Conservation (phyloP, 2,888 invertebrate species). For the Pycnomerus fuliginosus region DNA sequence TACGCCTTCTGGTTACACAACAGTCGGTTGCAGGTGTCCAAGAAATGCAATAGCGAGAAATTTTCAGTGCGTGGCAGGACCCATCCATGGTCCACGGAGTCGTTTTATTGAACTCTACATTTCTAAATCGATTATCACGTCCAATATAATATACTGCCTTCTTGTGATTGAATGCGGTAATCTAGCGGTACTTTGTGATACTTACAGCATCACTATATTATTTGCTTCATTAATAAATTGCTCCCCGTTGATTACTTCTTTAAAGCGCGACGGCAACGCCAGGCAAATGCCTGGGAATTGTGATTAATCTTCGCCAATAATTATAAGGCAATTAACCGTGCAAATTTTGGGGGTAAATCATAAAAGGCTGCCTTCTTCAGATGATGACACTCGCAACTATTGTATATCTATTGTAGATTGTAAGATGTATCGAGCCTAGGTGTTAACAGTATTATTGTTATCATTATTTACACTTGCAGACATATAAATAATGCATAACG, state of each 20-base stretch:
- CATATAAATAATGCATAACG: no score
- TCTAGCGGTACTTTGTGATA: slow-evolving; percentile 28
- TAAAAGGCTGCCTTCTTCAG: no score
- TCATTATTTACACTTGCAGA: no score
- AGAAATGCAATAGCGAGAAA: no score
- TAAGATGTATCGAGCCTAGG: no score
- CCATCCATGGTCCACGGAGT: slow-evolving; percentile 8
- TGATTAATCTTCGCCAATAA: no score
- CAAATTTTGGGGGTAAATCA: no score
- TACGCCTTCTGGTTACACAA: no score
- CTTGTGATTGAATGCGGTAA: slow-evolving; percentile 27
- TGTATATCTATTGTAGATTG: no score
- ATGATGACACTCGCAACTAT: no score
- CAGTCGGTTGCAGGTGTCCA: background rate
- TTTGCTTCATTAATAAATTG: slow-evolving; percentile 27
- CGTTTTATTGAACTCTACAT: slow-evolving; percentile 26
- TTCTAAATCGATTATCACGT: slow-evolving; percentile 32
- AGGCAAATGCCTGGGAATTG: background rate
- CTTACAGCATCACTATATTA: slow-evolving; percentile 25
- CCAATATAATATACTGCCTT: slow-evolving; percentile 26
- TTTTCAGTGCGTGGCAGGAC: slow-evolving; percentile 7
- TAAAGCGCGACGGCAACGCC: slow-evolving; percentile 12
- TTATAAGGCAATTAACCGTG: no score
- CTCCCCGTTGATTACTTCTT: slow-evolving; percentile 26
- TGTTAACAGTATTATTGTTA: no score